phyloP scores from a whole-genome alignment of 2,797 vertebrate genomes.

The Aselliscus stoliczkanus region DNA sequence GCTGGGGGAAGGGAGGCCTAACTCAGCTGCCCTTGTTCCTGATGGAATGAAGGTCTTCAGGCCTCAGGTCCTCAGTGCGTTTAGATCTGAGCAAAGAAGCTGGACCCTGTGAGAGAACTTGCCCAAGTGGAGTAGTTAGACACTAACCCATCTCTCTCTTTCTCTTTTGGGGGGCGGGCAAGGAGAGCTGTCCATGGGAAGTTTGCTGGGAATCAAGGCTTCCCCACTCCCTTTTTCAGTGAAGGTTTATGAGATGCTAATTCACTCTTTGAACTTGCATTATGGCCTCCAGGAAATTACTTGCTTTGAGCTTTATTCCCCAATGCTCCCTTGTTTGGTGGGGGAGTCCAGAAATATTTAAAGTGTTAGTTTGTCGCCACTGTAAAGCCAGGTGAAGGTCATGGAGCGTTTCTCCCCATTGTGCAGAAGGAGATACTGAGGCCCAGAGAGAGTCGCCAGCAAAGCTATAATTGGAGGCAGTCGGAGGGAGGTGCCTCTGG shows the following conservation, averaged over 20 bases:
- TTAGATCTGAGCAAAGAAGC: not conserved
- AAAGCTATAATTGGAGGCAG: not conserved
- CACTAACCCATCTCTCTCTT: accelerated
- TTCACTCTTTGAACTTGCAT: not conserved
- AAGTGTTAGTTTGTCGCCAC: not conserved
- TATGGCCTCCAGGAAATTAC: not conserved
- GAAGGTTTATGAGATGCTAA: not conserved
- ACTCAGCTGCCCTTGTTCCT: constrained; percentile 24
- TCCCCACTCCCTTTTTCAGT: not conserved
- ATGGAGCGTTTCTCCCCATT: not conserved
- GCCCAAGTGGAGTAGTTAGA: not conserved
- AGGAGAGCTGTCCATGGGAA: not conserved
- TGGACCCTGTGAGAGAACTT: not conserved
- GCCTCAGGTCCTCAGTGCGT: not conserved
- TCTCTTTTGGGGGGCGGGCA: not conserved
- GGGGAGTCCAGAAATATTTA: not conserved
- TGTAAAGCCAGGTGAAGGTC: not conserved
- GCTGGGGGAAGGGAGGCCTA: constrained; percentile 36
- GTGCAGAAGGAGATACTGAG: not conserved
- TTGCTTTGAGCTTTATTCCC: not conserved
- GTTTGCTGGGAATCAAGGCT: not conserved
- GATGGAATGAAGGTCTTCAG: not conserved
- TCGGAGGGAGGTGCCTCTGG: not conserved
- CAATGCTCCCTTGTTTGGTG: not conserved
- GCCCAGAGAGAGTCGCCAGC: not conserved